Percentiles rank a stretch among this genome's conserved stretches.
These are phyloP conservation scores for Heliocidaris erythrogramma DNA, from an alignment of 35 echinoderm and acorn worm genomes.

Conservation along the genomic window DNA sequence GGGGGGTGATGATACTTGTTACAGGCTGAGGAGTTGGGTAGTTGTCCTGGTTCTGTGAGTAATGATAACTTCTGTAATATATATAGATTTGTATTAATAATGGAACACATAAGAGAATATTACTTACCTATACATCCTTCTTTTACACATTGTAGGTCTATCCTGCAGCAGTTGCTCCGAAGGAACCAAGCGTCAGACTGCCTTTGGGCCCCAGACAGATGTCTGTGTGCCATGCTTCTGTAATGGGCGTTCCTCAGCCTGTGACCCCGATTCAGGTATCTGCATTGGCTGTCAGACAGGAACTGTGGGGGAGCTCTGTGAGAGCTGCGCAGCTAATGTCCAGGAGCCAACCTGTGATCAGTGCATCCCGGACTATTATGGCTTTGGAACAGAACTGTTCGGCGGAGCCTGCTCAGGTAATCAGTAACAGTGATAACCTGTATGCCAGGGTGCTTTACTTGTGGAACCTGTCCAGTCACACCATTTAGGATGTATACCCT, in stretches of 20 bases:
- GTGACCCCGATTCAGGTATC: constrained; percentile 79
- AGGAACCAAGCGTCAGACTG: constrained; percentile 59
- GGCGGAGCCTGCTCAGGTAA: constrained; percentile 87
- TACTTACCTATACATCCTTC: background rate
- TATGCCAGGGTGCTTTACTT: background rate
- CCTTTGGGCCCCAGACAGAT: constrained; percentile 50
- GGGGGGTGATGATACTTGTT: too few species aligned
- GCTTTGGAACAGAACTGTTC: constrained; percentile 88
- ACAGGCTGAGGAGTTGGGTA: too few species aligned
- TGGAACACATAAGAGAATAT: too few species aligned
- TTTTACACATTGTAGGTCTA: constrained; percentile 51
- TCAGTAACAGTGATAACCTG: background rate
- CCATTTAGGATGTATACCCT: background rate
- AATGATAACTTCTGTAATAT: too few species aligned
- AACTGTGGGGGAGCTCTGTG: constrained; percentile 74
- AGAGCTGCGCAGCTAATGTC: constrained; percentile 74
- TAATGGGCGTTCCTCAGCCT: constrained; percentile 62
- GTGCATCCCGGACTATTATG: constrained; percentile 85
- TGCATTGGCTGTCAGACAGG: constrained; percentile 79
- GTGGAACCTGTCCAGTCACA: background rate
- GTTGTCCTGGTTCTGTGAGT: too few species aligned
- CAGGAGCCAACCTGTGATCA: constrained; percentile 64
- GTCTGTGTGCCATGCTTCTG: constrained; percentile 75
- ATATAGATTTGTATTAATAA: too few species aligned
- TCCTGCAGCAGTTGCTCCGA: constrained; percentile 70